Evolutionary conservation across 2,888 invertebrate species (phyloP), one percentile per base, ranked within the genome.

Genomic region (Dynastes hyllus): DNA sequence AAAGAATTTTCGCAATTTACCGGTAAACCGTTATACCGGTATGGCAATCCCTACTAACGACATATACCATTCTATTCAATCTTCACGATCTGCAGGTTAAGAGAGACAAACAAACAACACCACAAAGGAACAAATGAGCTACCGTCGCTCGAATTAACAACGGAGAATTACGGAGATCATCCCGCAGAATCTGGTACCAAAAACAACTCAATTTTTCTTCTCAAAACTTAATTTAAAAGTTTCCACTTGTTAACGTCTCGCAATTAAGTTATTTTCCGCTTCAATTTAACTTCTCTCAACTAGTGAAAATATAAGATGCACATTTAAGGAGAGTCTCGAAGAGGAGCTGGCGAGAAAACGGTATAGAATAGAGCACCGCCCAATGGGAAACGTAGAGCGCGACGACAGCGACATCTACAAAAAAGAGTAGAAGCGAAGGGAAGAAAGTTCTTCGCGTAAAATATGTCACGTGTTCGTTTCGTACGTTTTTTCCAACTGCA

Each of bases 251-350:
- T 79, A 79, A 79, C 79, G 79, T 79, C 67, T 79, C 65, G 79
- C 76, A 79, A 79, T 79, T 79, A 79, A 79, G 79, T 79, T 79
- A 76, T 79, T 76, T 79, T 79, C 76, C 61, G 76, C 76, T 73
- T 61, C 76, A 76, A 69, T 79, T 79, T 79, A 76, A 76, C 76
- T 76, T 76, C 71, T 58, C 55, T 9, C 45, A 61, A 32, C 67
- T 65, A 22, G 65, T 66, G 53, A 66, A 66, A 66, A 66, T 73
- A 58, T 73, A 73, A 73, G 58, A 73, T 73, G 73, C 73, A 40
- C 58, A 27, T 73, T 73, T 73, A 73, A 70, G 53, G 51, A 51
- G 69, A 51, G n/a, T 2, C 67, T 69, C 50, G 11, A 45, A 67
- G 16, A n/a, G 29, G 13, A 29, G 27, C 51, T 6, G 50, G 53